A percentile compares a stretch with the other conserved stretches of the same genome.
phyloP scores from a whole-genome alignment of 2,797 vertebrate genomes.

The Sus cebifrons region DNA sequence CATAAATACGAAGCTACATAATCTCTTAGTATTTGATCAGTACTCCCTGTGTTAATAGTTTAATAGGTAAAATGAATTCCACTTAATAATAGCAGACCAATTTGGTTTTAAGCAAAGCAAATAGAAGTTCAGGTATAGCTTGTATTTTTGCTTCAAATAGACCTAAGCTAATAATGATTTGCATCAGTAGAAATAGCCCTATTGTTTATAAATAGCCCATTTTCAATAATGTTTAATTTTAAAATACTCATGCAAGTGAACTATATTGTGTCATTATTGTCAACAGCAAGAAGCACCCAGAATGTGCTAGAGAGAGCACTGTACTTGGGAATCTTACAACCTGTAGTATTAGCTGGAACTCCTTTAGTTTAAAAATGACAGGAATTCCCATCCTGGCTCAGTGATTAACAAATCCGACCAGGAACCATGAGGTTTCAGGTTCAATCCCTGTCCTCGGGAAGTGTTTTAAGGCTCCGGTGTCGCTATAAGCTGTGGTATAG shows the following conservation, averaged over 20 bases:
- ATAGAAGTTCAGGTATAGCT: neutral
- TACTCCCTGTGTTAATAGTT: neutral
- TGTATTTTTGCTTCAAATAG: neutral
- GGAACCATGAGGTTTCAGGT: too few species aligned
- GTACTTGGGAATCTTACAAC: neutral
- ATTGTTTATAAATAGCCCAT: too few species aligned
- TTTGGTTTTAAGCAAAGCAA: neutral
- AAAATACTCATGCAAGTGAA: neutral
- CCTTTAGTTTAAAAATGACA: neutral
- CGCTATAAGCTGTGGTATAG: too few species aligned
- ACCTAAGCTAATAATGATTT: neutral
- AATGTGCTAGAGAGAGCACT: neutral
- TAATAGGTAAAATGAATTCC: conserved; percentile 48
- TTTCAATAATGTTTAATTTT: conserved; percentile 28
- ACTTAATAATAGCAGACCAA: neutral
- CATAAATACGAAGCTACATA: conserved; percentile 12
- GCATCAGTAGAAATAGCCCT: neutral
- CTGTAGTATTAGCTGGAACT: neutral
- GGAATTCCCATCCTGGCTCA: too few species aligned
- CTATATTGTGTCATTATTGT: neutral
- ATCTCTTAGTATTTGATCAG: neutral
- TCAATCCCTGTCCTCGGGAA: too few species aligned
- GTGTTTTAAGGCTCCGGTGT: too few species aligned
- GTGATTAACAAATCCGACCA: too few species aligned
- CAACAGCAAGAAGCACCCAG: neutral